Base-by-base conservation (phyloP, 2,797 vertebrate genomes). In the Petrocephalus schoutedeni region DNA sequence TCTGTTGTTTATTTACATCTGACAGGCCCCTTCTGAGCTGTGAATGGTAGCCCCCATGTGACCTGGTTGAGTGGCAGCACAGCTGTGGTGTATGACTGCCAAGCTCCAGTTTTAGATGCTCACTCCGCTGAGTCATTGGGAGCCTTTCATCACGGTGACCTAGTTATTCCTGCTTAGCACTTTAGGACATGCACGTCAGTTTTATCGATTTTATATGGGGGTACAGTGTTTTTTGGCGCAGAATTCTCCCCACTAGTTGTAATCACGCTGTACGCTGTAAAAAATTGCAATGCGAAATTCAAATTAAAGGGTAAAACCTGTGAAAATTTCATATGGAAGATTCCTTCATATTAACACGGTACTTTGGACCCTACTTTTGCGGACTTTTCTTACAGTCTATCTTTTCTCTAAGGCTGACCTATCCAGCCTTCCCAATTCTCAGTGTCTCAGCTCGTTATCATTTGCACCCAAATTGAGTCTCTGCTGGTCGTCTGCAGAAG, bases 111-210 rank as follows among this genome's bases (percentile, higher is more conserved):
- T 89, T 88, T 77, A 80, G 64, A 88, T 14, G 19, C 41, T 23
- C 41, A 88, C 57, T 86, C 56, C 61, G 87, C 89, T 87, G 89
- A 89, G 89, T 89, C 89, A 88, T 54, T 88, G 67, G 28, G 12
- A 57, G 36, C 58, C 54, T 51, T 71, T 36, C 41, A 21, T 58
- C 53, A 56, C 23, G 59, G 36, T 84, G 86, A 41, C 86, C 88
- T 83, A 89, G 45, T 84, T 89, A 67, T 53, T 32, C 56, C 12
- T 41, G n/a, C 74, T 49, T 53, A 49, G 19, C 57, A 19, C 88
- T 58, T n/a, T 16, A 41, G 45, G n/a, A 83, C 16, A 7, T 53
- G 19, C 58, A 36, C 14, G 6, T 41, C 12, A 74, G 32, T 61
- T 19, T 21, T 19, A 87, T 7, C 59, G 41, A 59, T 16, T 14